Conservation (phyloP, 2,888 invertebrate genomes). For the Eupithecia insigniata region DNA sequence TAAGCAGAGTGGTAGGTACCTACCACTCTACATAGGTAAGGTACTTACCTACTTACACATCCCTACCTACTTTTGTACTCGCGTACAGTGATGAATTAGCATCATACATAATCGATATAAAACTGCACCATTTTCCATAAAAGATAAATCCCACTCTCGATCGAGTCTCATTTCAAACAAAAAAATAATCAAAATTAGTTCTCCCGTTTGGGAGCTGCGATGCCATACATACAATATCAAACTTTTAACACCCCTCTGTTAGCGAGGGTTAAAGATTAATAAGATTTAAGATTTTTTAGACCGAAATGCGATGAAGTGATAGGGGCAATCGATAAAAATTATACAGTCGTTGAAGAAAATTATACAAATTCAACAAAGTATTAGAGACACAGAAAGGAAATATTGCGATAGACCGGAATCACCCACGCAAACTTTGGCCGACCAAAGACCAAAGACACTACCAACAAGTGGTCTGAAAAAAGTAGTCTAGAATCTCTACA, state of each 20-base stretch:
- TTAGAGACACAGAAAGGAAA: not conserved
- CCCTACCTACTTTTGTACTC: not conserved
- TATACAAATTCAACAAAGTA: not conserved
- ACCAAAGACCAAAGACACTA: not conserved
- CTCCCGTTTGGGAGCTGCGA: not conserved
- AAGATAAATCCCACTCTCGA: not conserved
- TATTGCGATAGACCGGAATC: not conserved
- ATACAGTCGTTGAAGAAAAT: not conserved
- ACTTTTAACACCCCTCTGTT: not conserved
- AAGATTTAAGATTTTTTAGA: not conserved
- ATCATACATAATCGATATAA: not conserved
- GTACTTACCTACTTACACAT: too few relatives aligned
- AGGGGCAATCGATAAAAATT: not conserved
- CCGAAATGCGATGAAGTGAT: not conserved
- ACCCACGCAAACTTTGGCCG: not conserved
- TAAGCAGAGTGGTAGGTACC: too few relatives aligned
- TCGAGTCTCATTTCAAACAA: not conserved
- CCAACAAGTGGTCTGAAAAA: not conserved
- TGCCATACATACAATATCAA: not conserved
- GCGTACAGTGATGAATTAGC: not conserved
- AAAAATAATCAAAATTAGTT: not conserved
- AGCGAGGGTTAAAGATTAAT: not conserved
- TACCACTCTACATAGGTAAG: too few relatives aligned
- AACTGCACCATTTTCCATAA: not conserved
- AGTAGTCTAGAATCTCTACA: not conserved